Evolutionary conservation across 2,113 vertebrate species (phyloP).

Genomic region (Scolopax mira): DNA sequence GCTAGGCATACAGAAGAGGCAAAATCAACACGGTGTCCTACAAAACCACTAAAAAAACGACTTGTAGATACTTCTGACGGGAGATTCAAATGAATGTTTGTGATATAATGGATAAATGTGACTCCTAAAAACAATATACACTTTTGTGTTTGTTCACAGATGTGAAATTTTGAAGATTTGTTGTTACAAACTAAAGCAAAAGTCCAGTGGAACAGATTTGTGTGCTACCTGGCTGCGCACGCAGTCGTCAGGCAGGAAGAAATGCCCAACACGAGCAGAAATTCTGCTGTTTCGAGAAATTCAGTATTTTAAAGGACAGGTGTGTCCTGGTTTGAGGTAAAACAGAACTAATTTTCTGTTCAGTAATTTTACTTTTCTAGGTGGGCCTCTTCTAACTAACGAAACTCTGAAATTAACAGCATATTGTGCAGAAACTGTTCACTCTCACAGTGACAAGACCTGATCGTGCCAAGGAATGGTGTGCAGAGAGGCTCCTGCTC

Average conservation of each 20-base stretch:
- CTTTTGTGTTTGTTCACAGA: neutral
- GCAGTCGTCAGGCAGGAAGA: neutral
- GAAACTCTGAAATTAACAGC: no score
- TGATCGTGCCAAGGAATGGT: no score
- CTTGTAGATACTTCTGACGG: neutral
- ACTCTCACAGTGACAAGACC: no score
- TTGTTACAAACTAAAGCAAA: neutral
- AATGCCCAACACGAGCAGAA: neutral
- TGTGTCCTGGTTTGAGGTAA: no score
- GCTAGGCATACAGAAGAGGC: no score
- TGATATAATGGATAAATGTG: neutral
- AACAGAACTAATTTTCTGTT: no score
- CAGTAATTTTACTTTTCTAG: no score
- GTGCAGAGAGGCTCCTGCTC: no score
- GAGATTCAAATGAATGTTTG: neutral
- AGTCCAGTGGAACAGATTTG: neutral
- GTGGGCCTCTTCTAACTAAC: no score
- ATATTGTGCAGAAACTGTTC: no score
- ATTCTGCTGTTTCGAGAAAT: neutral
- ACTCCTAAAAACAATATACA: neutral
- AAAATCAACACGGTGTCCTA: neutral
- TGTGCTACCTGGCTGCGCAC: rapidly evolving
- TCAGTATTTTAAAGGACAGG: neutral
- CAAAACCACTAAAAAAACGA: neutral
- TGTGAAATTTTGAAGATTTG: neutral